These are phyloP conservation scores for Tipula confusa DNA, from an alignment of 2,888 invertebrate genomes.

Conservation along the genomic window DNA sequence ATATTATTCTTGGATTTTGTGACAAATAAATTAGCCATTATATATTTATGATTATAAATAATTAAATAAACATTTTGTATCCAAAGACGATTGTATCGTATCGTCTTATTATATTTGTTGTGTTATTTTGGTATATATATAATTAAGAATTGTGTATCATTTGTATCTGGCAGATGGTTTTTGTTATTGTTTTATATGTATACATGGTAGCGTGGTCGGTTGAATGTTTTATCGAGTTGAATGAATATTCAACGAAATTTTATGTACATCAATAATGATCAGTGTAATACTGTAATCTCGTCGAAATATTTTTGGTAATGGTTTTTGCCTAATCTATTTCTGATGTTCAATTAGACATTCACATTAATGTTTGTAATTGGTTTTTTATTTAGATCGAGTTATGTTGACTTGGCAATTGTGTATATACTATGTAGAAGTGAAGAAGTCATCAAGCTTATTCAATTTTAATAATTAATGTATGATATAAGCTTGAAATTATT, in stretches of 20 bases:
- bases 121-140: too few species aligned
- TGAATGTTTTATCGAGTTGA: neutral
- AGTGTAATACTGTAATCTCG: neutral
- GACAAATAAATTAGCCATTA: slow-evolving; percentile 25
- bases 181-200: neutral
- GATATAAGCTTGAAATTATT: too few species aligned
- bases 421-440: too few species aligned
- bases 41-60: slow-evolving; percentile 25
- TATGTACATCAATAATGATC: neutral
- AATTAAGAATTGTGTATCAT: neutral
- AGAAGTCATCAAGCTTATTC: too few species aligned
- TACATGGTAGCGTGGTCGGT: too few species aligned
- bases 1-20: neutral
- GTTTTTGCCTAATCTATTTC: neutral
- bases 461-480: too few species aligned
- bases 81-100: neutral
- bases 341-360: neutral
- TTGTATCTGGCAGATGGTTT: neutral
- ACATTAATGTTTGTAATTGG: neutral
- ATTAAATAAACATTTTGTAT: neutral
- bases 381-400: too few species aligned
- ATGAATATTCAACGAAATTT: neutral
- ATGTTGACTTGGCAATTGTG: too few species aligned
- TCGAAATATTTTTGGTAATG: neutral
- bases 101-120: neutral